Base-by-base conservation (phyloP, 1,140 invertebrate genomes). In the Trigoniulus corallinus region DNA sequence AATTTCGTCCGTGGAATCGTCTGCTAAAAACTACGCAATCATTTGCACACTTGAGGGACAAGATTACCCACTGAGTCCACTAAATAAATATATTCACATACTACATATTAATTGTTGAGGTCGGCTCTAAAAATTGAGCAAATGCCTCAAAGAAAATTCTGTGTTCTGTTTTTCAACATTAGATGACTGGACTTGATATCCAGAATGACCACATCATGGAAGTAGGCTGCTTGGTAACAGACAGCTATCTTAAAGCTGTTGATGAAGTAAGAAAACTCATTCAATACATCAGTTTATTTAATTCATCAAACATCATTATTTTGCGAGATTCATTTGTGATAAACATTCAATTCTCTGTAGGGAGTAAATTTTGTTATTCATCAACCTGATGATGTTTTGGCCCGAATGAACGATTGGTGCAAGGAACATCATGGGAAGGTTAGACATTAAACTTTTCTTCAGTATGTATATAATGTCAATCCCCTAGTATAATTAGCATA, bases 191-290 rank as follows among this genome's bases (percentile, higher is more conserved):
- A 3, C 64, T 96, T 13, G 74, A 93, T 66, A 61, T 82, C 44
- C 70, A 81, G 1, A 80, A 70, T 52, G 79, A 88, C 64, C 74
- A 79, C 52, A 85, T 96, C 25, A 63, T 96, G 55, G 92, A 96
- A 72, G 75, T 92, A 53, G 83, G 87, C 0, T 88, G 85, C 64
- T 61, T 95, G 27, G 70, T 97, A 24, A 95, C 89, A 1, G 84
- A 94, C 67, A 69, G 68, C 15, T 59, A 92, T 47, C 67, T 95
- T 3, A 80, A 88, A 57, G 67, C 88, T 3, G 64, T 91, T 37
- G 84, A 80, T 15, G 77, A 85, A 63, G 69, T 70, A 57, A 42
- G 44, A 40, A 40, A 45, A 26, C 13, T 18, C 26, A 24, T 26
- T 42, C 29, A 45, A 50, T 21, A 54, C 13, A 13, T 53, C 1